A percentile compares a stretch with the other conserved stretches of the same genome.
Evolutionary conservation across 1,140 invertebrate genomes (phyloP).

Genomic region (Drosophila virilis): DNA sequence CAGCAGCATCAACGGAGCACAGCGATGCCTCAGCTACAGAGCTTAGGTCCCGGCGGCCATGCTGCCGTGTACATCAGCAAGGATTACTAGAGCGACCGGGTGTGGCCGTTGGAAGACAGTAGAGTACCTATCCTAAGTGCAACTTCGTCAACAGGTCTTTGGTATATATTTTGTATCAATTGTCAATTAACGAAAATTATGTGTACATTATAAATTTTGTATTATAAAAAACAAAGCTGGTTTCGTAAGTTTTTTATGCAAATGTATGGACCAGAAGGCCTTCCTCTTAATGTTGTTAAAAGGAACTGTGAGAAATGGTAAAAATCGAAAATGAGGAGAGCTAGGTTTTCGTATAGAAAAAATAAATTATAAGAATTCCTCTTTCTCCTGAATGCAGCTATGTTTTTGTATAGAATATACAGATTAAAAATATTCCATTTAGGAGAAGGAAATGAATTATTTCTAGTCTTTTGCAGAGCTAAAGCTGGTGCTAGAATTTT

Average conservation of each 20-base stretch:
- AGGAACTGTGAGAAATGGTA: too few species aligned
- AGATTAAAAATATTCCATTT: too few species aligned
- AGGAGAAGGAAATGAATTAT: too few species aligned
- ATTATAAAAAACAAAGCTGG: neutral
- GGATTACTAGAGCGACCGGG: constrained; percentile 49
- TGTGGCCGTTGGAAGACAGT: neutral
- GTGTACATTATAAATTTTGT: constrained; percentile 2
- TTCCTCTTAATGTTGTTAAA: too few species aligned
- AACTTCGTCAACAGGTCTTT: constrained; percentile 42
- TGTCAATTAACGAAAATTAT: constrained; percentile 49
- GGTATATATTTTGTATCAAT: constrained; percentile 45
- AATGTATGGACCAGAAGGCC: too few species aligned
- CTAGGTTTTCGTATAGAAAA: too few species aligned
- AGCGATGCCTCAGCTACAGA: constrained; percentile 30
- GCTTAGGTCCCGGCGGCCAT: constrained; percentile 32
- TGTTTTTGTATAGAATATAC: too few species aligned
- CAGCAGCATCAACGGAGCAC: constrained; percentile 54
- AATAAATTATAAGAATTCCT: too few species aligned
- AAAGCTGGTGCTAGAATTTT: too few species aligned
- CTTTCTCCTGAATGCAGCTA: too few species aligned
- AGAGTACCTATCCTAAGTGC: constrained; percentile 58
- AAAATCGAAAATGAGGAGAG: too few species aligned
- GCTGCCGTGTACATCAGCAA: constrained; percentile 64
- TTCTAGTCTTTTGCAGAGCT: too few species aligned
- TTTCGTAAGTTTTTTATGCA: neutral